Evolutionary conservation across 2,113 vertebrate species (phyloP).

Genomic region (Aramus guarauna): DNA sequence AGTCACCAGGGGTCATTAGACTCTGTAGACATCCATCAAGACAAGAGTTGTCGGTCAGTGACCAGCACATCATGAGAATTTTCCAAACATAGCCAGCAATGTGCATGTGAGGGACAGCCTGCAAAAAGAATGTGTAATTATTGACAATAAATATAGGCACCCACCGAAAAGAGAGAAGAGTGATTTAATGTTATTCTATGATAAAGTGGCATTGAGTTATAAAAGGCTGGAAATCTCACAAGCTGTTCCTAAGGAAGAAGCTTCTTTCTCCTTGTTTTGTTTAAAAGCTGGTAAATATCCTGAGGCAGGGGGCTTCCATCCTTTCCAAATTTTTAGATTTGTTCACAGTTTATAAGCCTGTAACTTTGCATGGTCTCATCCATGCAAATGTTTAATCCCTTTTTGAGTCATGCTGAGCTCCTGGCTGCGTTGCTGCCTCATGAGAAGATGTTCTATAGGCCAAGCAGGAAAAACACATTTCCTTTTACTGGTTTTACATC

Average conservation of each 20-base stretch:
- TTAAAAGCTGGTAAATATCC: neutral
- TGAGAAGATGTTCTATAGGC: neutral
- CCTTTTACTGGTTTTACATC: neutral
- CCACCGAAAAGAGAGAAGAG: neutral
- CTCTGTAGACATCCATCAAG: neutral
- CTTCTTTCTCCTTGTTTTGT: neutral
- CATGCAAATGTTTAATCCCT: neutral
- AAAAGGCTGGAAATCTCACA: neutral
- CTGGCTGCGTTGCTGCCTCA: neutral
- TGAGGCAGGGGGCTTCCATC: neutral
- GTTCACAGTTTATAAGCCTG: neutral
- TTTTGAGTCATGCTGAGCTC: neutral
- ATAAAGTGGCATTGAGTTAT: neutral
- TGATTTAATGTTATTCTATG: neutral
- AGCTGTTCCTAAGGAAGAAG: neutral
- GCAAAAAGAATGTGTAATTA: neutral
- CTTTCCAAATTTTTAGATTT: neutral
- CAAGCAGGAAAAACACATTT: neutral
- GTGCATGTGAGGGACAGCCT: fast-evolving
- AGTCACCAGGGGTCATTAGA: neutral
- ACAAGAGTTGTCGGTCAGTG: neutral
- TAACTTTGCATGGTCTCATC: neutral
- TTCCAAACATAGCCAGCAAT: neutral
- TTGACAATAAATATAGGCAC: neutral
- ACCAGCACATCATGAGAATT: neutral